Evolutionary conservation across 2,113 vertebrate species (phyloP), one percentile per base, ranked within the genome.

Genomic region (Ondatra zibethicus): DNA sequence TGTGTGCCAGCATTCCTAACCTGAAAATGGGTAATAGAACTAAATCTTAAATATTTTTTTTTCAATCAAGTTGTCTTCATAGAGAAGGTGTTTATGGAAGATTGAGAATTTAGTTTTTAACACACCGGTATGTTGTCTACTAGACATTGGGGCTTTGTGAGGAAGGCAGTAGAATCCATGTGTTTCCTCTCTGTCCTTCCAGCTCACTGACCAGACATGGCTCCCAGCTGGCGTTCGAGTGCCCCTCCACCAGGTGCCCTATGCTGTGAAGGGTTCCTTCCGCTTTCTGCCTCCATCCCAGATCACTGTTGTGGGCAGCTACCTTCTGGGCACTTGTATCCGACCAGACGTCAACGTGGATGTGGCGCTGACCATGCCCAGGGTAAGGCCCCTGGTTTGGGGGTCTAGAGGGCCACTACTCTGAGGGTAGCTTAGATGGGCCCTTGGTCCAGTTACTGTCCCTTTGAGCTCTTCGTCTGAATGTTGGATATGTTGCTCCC

Each of bases 221-320:
- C 98, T 99, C 58, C 98, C 99, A 0, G 89, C 93, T 42, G 97
- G 76, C 0, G 98, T 99, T 85, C 99, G 98, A 96, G 99, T 99
- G 3, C 99, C 99, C 0, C 98, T 99, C 92, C 98, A 99, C 92
- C 98, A 99, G 94, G 96, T 99, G 72, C 99, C 99, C 0, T 99
- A 99, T 97, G 72, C n/a, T 0, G 98, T 99, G 80, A 99, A 99
- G 97, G 99, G 99, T 36, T 99, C 96, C 91, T 99, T 99, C 98
- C 98, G 96, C 92, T 99, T 99, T 61, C 88, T 99, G 29, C 99
- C 99, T 3, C 99, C 99, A 0, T 73, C 98, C 0, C 98, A 99
- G 55, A 88, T 99, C 68, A 99, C 98, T 42, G 97, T 99, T 93
- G 99, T 99, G 36, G 99, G 99, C 84, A 99, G 99, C 98, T 99